Conservation (phyloP, 2,797 vertebrate genomes). For the Gallinago nigripennis region DNA sequence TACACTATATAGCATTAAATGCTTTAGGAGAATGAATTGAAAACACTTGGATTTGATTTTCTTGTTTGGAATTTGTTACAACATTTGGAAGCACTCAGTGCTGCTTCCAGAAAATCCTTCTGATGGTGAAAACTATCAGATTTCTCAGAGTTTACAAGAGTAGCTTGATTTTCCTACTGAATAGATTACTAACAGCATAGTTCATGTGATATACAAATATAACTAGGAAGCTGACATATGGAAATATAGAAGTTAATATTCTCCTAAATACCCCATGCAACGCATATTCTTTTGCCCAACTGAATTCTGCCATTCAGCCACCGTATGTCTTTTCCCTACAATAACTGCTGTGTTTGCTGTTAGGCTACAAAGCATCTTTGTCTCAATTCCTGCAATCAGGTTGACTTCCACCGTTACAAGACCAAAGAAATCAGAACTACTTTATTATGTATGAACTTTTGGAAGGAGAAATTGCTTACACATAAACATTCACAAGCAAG, state of each 20-base stretch:
- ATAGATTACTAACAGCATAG: not conserved
- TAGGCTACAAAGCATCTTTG: not conserved
- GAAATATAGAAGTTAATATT: not conserved
- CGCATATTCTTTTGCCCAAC: not conserved
- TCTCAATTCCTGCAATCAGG: not conserved
- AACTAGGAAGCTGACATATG: not conserved
- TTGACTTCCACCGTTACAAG: not conserved
- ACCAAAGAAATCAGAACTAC: not conserved
- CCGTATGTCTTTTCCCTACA: not conserved
- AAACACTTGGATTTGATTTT: not conserved
- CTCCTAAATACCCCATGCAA: not conserved
- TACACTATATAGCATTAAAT: not conserved
- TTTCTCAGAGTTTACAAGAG: not conserved
- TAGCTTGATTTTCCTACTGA: not conserved
- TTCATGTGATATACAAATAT: not conserved
- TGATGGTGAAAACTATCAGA: not conserved
- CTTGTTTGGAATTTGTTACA: not conserved
- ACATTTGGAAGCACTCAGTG: not conserved
- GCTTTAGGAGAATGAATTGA: not conserved
- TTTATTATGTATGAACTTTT: not conserved
- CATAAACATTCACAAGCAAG: not conserved
- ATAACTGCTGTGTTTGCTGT: not conserved
- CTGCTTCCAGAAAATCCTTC: not conserved
- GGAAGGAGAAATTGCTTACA: not conserved
- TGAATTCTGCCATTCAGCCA: not conserved